Percentiles rank a stretch among this genome's conserved stretches.
These are phyloP conservation scores for Eptatretus burgeri DNA, from an alignment of 2,113 vertebrate genomes.

Conservation along the genomic window DNA sequence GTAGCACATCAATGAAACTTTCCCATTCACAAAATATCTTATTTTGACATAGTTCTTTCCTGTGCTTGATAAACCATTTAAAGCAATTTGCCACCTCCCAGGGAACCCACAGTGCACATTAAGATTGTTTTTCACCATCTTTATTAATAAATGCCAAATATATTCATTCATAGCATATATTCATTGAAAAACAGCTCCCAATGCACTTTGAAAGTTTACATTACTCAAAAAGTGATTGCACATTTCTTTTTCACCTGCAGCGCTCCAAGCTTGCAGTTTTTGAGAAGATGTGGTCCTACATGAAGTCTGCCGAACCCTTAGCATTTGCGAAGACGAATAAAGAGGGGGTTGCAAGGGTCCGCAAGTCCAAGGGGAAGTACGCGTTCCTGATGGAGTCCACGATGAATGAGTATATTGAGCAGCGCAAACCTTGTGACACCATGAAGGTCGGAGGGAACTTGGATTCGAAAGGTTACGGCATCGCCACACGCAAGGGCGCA, in stretches of 20 bases:
- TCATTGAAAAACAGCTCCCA: too few relatives aligned
- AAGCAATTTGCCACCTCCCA: too few relatives aligned
- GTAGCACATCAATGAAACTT: too few relatives aligned
- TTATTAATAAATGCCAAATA: too few relatives aligned
- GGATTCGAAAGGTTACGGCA: slow-evolving; percentile 97
- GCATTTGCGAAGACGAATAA: slow-evolving; percentile 94
- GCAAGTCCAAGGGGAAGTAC: slow-evolving; percentile 94
- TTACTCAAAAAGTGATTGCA: too few relatives aligned
- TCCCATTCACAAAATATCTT: too few relatives aligned
- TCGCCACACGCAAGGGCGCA: slow-evolving; percentile 88
- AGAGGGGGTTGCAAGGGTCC: slow-evolving; percentile 73
- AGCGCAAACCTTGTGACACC: slow-evolving; percentile 82
- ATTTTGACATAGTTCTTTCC: too few relatives aligned
- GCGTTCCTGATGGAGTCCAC: slow-evolving; percentile 94
- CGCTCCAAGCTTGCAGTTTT: slow-evolving; percentile 95
- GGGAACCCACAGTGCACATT: too few relatives aligned
- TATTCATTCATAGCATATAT: too few relatives aligned
- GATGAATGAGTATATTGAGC: slow-evolving; percentile 98
- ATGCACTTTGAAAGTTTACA: too few relatives aligned
- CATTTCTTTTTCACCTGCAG: slow-evolving; percentile 15
- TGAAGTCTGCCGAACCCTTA: slow-evolving; percentile 83
- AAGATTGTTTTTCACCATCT: too few relatives aligned
- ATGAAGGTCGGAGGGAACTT: slow-evolving; percentile 99
- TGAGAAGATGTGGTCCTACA: slow-evolving; percentile 99
- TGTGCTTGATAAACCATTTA: too few relatives aligned